These are phyloP conservation scores for Python bivittatus DNA, from an alignment of 2,113 vertebrate species.

Conservation along the genomic window DNA sequence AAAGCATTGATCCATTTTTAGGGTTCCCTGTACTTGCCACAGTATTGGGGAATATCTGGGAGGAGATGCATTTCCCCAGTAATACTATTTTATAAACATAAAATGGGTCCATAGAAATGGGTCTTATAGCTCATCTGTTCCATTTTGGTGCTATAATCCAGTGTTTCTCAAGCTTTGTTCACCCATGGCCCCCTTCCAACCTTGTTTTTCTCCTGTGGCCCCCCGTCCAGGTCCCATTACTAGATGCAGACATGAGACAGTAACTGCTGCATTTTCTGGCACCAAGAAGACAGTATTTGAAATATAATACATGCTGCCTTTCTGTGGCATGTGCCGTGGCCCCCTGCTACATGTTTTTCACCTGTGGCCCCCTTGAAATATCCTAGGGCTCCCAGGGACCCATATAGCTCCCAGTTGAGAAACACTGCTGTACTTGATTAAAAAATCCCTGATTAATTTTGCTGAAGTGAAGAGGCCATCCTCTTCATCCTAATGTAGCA, in stretches of 20 bases:
- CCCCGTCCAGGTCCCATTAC: neutral
- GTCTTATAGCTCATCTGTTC: too few relatives aligned
- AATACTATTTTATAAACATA: too few relatives aligned
- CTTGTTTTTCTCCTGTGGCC: neutral
- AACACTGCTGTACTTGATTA: neutral
- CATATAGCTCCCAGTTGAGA: neutral
- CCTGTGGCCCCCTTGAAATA: neutral
- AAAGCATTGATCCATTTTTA: too few relatives aligned
- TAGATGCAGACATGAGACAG: neutral
- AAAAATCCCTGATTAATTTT: too few relatives aligned
- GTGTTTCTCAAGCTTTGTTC: neutral
- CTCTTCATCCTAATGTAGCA: too few relatives aligned
- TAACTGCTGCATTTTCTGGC: neutral
- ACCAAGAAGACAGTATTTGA: neutral
- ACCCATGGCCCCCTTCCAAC: neutral
- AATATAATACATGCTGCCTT: neutral
- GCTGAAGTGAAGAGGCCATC: too few relatives aligned
- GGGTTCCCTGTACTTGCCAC: too few relatives aligned
- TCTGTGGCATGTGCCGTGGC: neutral
- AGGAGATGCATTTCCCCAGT: too few relatives aligned
- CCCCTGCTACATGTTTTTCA: neutral
- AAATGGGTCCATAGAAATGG: too few relatives aligned
- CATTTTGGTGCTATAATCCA: too few relatives aligned
- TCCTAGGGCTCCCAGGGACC: neutral
- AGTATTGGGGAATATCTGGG: too few relatives aligned